These are phyloP conservation scores for Laupala kohalensis DNA, from an alignment of 1,140 invertebrate genomes.

Conservation along the genomic window DNA sequence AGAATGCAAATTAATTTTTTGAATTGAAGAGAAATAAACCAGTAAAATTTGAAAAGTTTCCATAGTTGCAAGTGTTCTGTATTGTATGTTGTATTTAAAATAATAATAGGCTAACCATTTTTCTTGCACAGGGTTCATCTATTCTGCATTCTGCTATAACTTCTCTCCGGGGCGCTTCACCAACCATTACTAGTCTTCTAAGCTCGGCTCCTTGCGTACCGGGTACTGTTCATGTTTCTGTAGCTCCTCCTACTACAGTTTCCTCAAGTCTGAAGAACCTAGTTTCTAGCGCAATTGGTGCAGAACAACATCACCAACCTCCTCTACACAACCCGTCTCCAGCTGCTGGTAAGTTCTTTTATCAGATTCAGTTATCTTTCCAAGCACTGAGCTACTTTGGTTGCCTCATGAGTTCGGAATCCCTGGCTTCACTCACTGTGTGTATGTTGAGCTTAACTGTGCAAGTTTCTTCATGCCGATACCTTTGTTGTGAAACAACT, in stretches of 20 bases:
- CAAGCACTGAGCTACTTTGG: neutral
- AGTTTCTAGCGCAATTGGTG: constrained; percentile 19
- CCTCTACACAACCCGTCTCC: constrained; percentile 12
- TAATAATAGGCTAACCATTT: too few species aligned
- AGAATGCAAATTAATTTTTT: too few species aligned
- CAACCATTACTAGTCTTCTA: constrained; percentile 41
- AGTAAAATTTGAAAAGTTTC: too few species aligned
- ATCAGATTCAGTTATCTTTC: neutral
- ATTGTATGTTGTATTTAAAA: too few species aligned
- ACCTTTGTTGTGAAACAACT: too few species aligned
- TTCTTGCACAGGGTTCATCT: constrained; percentile 22
- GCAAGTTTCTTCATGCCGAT: too few species aligned
- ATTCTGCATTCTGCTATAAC: constrained; percentile 31
- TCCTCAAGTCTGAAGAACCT: constrained; percentile 21
- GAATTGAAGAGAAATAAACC: too few species aligned
- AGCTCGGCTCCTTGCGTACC: constrained; percentile 34
- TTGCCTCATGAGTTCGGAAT: too few species aligned
- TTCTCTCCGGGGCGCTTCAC: constrained; percentile 29
- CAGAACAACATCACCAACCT: constrained; percentile 11
- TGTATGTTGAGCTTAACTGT: too few species aligned
- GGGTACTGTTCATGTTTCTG: neutral
- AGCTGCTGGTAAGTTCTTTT: constrained; percentile 14
- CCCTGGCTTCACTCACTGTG: too few species aligned
- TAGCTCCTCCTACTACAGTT: constrained; percentile 15
- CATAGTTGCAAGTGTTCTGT: too few species aligned